Evolutionary conservation across 2,113 vertebrate species (phyloP).

Genomic region (Reinhardtius hippoglossoides): DNA sequence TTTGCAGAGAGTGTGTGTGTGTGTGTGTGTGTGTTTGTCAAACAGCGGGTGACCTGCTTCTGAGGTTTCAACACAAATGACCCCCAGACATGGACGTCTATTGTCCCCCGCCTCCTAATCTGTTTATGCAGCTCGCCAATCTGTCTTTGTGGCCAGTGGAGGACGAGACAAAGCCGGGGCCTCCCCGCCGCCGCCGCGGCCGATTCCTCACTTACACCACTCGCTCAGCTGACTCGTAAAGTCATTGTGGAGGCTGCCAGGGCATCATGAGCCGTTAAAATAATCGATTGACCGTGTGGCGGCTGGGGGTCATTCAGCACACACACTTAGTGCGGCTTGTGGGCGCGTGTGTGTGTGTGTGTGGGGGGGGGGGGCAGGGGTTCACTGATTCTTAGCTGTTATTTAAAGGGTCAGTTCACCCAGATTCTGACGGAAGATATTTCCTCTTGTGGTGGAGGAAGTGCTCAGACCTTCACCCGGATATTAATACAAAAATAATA

Average conservation of each 20-base stretch:
- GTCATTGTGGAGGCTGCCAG: constrained; percentile 90
- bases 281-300: constrained; percentile 89
- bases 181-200: constrained; percentile 86
- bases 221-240: constrained; percentile 92
- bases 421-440: not conserved
- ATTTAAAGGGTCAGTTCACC: not conserved
- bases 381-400: not conserved
- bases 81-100: constrained; percentile 85
- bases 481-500: too few species aligned
- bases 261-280: constrained; percentile 90
- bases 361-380: too few species aligned
- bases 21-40: constrained; percentile 49
- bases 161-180: constrained; percentile 88
- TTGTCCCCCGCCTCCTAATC: constrained; percentile 91
- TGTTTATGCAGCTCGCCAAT: constrained; percentile 95
- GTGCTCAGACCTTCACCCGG: too few species aligned
- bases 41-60: constrained; percentile 74
- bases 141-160: constrained; percentile 86
- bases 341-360: too few species aligned
- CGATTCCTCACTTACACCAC: constrained; percentile 59
- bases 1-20: constrained; percentile 1
- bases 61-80: constrained; percentile 74
- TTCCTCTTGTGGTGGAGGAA: not conserved
- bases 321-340: too few species aligned
- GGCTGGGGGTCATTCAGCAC: constrained; percentile 80